Conservation (phyloP, 2,888 invertebrate genomes). For the Chironomus tentans region DNA sequence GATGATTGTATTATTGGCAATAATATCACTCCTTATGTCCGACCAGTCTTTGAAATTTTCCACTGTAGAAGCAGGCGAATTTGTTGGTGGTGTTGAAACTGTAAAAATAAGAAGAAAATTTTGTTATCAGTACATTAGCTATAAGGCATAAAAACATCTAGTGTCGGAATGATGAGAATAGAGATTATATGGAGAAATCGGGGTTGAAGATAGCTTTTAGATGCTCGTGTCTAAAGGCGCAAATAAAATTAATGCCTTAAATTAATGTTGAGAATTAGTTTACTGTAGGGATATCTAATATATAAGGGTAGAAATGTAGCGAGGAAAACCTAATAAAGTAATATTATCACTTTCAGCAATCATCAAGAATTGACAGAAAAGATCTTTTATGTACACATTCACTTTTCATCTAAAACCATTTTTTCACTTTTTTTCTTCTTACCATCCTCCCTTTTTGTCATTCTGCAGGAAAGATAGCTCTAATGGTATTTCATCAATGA, state of each 20-base stretch:
- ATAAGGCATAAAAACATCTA: not conserved
- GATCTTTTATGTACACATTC: conserved; percentile 7
- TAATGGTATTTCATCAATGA: conserved; percentile 15
- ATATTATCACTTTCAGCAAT: conserved; percentile 25
- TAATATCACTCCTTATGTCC: conserved; percentile 7
- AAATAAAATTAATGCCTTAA: conserved; percentile 26
- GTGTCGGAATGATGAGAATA: not conserved
- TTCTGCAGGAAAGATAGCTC: not conserved
- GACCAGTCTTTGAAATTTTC: conserved; percentile 23
- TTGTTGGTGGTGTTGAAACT: conserved; percentile 23
- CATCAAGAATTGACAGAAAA: conserved; percentile 24
- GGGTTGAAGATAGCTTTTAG: conserved; percentile 2
- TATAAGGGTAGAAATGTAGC: conserved; percentile 18
- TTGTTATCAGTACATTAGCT: not conserved
- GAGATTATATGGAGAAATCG: not conserved
- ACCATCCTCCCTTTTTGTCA: not conserved
- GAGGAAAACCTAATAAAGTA: conserved; percentile 26
- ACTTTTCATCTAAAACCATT: not conserved
- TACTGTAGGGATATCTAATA: conserved; percentile 6
- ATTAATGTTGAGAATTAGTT: conserved; percentile 26
- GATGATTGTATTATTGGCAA: conserved; percentile 10
- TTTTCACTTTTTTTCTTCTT: not conserved
- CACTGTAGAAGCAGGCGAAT: conserved; percentile 10
- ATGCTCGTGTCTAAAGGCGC: not conserved
- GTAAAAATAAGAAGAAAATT: not conserved